Evolutionary conservation across 2,888 invertebrate species (phyloP).

Genomic region (Acrobasis suavella): DNA sequence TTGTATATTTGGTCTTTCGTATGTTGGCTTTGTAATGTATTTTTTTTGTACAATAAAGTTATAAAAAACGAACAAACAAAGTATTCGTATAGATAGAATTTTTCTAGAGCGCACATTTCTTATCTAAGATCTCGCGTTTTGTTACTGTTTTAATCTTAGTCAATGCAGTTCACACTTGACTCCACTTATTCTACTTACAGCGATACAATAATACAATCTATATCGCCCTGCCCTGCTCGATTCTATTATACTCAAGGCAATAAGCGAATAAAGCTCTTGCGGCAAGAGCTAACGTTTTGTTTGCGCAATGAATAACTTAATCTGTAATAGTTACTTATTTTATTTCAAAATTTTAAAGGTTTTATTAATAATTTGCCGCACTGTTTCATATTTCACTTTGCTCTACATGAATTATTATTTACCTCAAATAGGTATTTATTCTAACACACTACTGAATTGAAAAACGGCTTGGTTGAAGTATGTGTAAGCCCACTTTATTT

Average conservation of each 20-base stretch:
- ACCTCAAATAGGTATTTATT: too few relatives aligned
- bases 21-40: too few relatives aligned
- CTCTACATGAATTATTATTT: too few relatives aligned
- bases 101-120: too few relatives aligned
- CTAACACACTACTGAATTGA: too few relatives aligned
- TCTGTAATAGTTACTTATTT: neutral
- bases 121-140: neutral
- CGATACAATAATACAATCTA: conserved; percentile 39
- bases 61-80: too few relatives aligned
- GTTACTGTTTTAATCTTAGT: neutral
- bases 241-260: conserved; percentile 38
- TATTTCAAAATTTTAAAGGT: conserved; percentile 13
- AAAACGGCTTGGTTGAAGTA: too few relatives aligned
- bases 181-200: conserved; percentile 37
- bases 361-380: neutral
- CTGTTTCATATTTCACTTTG: too few relatives aligned
- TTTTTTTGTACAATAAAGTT: too few relatives aligned
- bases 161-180: conserved; percentile 39
- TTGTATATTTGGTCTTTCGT: too few relatives aligned
- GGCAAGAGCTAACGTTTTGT: conserved; percentile 17
- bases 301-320: conserved; percentile 22
- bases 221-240: conserved; percentile 40
- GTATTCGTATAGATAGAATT: too few relatives aligned
- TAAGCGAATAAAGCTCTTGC: conserved; percentile 24
- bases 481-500: too few relatives aligned